Conservation (phyloP, 2,888 invertebrate genomes). For the Drosophila nr. fundita region DNA sequence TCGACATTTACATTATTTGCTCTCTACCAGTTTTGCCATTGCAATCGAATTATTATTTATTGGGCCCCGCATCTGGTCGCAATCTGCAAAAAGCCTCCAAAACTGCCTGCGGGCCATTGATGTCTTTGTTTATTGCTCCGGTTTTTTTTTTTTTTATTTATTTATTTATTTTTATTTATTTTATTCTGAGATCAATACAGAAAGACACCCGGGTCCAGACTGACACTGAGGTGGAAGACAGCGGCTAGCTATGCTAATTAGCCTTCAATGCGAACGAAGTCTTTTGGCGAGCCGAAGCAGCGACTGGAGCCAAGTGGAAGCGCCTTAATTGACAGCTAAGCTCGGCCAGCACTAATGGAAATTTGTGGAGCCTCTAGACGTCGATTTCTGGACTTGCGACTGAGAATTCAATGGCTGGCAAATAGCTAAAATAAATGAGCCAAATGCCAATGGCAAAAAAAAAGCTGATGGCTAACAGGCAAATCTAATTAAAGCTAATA, state of each 20-base stretch:
- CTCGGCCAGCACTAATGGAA: slow-evolving; percentile 35
- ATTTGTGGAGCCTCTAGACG: slow-evolving; percentile 11
- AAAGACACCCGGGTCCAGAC: background rate
- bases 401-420: slow-evolving; percentile 27
- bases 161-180: slow-evolving; percentile 1
- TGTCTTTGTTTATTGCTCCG: slow-evolving; percentile 78
- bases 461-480: slow-evolving; percentile 56
- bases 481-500: slow-evolving; percentile 63
- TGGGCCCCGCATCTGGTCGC: slow-evolving; percentile 43
- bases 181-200: slow-evolving; percentile 2
- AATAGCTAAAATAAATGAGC: slow-evolving; percentile 49
- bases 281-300: slow-evolving; percentile 25
- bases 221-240: slow-evolving; percentile 5
- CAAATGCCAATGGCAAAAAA: slow-evolving; percentile 46
- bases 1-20: slow-evolving; percentile 56
- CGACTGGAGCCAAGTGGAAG: slow-evolving; percentile 21
- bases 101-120: slow-evolving; percentile 58
- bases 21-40: slow-evolving; percentile 60
- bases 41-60: slow-evolving; percentile 74
- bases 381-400: slow-evolving; percentile 18
- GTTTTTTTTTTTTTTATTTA: slow-evolving; percentile 30
- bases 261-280: slow-evolving; percentile 32
- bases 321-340: slow-evolving; percentile 56
- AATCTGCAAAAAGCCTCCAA: slow-evolving; percentile 26
- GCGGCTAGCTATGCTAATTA: slow-evolving; percentile 56